phyloP scores from a whole-genome alignment of 2,888 invertebrate genomes.

The Caenorhabditis japonica region DNA sequence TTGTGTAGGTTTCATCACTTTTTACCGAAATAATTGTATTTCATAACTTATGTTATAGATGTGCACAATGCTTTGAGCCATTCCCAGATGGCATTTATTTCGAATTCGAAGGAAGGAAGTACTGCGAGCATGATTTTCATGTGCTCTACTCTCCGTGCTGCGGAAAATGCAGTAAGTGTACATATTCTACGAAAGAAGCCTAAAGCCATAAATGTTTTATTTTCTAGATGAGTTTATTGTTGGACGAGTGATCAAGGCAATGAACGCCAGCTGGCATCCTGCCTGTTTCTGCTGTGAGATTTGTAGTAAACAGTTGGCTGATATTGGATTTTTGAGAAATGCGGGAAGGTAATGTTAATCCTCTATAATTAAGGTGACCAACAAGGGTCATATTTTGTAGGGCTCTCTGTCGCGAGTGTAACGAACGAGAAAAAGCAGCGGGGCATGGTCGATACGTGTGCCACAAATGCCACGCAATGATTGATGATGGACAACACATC shows the following conservation, averaged over 20 bases:
- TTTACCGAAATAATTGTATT: too few relatives aligned
- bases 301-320: slow-evolving; percentile 91
- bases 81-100: slow-evolving; percentile 98
- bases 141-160: slow-evolving; percentile 94
- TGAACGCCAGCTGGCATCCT: slow-evolving; percentile 99
- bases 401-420: slow-evolving; percentile 94
- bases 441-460: slow-evolving; percentile 92
- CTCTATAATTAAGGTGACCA: not conserved
- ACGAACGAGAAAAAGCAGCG: slow-evolving; percentile 93
- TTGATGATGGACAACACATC: slow-evolving; percentile 80
- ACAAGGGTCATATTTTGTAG: slow-evolving; percentile 76
- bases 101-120: slow-evolving; percentile 98
- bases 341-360: slow-evolving; percentile 80
- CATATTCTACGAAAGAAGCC: slow-evolving; percentile 1
- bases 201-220: slow-evolving; percentile 33
- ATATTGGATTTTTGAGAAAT: slow-evolving; percentile 90
- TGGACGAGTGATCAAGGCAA: slow-evolving; percentile 98
- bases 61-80: slow-evolving; percentile 97
- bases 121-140: slow-evolving; percentile 99
- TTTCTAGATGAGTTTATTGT: slow-evolving; percentile 88
- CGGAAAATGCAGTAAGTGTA: slow-evolving; percentile 83
- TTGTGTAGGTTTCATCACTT: slow-evolving; percentile 85
- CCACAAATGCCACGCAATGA: slow-evolving; percentile 81
- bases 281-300: slow-evolving; percentile 96
- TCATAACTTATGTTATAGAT: too few relatives aligned